Base-by-base conservation (phyloP, 2,113 vertebrate species). In the Meleagris gallopavo region DNA sequence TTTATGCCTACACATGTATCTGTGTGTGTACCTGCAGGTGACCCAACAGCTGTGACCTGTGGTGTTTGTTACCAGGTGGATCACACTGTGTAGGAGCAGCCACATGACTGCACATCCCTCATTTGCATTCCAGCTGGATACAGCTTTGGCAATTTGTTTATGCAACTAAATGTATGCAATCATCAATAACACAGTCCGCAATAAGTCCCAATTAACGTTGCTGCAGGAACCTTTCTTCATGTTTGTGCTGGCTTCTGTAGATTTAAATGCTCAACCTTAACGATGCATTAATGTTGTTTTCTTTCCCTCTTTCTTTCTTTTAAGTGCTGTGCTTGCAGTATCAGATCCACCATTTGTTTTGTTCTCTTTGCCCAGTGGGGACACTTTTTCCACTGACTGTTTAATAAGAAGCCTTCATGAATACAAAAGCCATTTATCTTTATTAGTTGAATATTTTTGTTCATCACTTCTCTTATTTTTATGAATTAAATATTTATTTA, bases 401-500 rank as follows among this genome's bases (percentile, higher is more conserved):
- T 92, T 93, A 95, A 78, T 93, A 86, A 95, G 80, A 91, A 86
- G 46, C 69, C 48, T 84, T 78, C 66, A 55, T 62, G 83, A 94
- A 54, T 65, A 84, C 0, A 0, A 88, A 86, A 86, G 41, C 40
- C 58, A 94, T 95, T 94, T 91, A 41, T 95, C 93, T 96, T 95
- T 95, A 90, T 95, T 95, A 94, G 91, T 72, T 81, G 54, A 82
- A 38, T 69, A 86, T 95, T 97, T 79, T 95, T 96, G 48, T 69
- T 95, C 76, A 45, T 94, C 80, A 78, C 40, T 73, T 73, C 62
- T 65, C 84, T 87, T 94, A 85, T 41, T 55, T 94, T 87, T 95
- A 89, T 84, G 86, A 92, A 94, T 97, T 95, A 95, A 95, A 90
- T 94, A 93, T 95, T 83, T 88, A 94, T 84, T 94, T 95, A 88